Evolutionary conservation across 2,888 invertebrate species (phyloP).

Genomic region (Clanis bilineata): DNA sequence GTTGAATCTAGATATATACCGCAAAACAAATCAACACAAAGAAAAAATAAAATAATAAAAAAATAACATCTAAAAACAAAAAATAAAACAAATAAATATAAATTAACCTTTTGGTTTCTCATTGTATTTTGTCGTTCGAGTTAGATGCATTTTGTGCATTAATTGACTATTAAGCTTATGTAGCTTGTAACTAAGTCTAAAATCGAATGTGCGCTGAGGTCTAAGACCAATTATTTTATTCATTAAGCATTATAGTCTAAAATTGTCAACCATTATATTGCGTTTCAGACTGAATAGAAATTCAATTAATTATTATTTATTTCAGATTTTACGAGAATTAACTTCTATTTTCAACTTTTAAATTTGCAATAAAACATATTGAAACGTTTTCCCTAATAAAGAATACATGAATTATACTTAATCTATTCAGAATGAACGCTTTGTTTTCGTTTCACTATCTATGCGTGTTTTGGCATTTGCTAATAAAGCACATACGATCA

Average conservation of each 20-base stretch:
- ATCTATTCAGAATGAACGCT: neutral
- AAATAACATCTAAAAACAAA: slow-evolving; percentile 37
- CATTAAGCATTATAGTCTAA: neutral
- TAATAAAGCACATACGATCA: neutral
- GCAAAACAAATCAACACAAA: slow-evolving; percentile 55
- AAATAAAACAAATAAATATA: slow-evolving; percentile 47
- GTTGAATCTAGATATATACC: slow-evolving; percentile 84
- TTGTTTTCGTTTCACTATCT: neutral
- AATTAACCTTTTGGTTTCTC: slow-evolving; percentile 25
- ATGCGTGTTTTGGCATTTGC: neutral
- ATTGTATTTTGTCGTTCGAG: neutral
- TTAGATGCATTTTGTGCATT: neutral
- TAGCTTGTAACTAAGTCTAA: neutral
- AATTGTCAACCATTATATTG: neutral
- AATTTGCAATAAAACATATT: too few relatives aligned
- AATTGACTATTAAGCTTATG: neutral
- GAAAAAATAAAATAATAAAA: slow-evolving; percentile 37
- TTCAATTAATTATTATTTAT: too few relatives aligned
- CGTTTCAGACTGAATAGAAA: neutral
- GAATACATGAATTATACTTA: too few relatives aligned
- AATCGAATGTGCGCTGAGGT: neutral
- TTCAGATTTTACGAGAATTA: too few relatives aligned
- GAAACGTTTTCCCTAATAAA: too few relatives aligned
- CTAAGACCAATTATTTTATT: neutral
- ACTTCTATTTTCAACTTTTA: too few relatives aligned